Evolutionary conservation across 2,888 invertebrate species (phyloP).

Genomic region (Dinocampus coccinellae): DNA sequence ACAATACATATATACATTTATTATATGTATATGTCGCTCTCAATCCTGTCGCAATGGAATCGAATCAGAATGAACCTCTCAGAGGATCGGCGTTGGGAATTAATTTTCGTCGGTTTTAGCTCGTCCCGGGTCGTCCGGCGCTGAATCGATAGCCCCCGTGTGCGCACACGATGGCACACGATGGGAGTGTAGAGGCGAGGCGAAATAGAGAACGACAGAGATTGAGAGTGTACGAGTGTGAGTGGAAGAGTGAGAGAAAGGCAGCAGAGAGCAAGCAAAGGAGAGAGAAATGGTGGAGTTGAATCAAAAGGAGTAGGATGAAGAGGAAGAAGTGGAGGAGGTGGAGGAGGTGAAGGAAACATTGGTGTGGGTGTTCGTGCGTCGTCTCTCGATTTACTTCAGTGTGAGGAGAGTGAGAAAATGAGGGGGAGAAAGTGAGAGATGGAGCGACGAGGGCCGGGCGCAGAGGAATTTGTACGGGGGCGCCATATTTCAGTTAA

Average conservation of each 20-base stretch:
- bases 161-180: conserved; percentile 3
- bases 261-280: conserved; percentile 24
- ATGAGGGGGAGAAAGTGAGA: conserved; percentile 24
- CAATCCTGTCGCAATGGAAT: conserved; percentile 24
- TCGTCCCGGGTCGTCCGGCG: conserved; percentile 30
- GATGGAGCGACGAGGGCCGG: conserved; percentile 27
- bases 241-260: conserved; percentile 21
- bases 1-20: background rate
- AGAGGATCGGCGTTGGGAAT: conserved; percentile 31
- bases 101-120: conserved; percentile 30
- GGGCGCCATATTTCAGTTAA: conserved; percentile 69
- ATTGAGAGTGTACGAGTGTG: too few species aligned
- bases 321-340: background rate
- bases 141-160: conserved; percentile 32
- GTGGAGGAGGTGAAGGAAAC: conserved; percentile 6
- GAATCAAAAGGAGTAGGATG: background rate
- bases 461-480: conserved; percentile 63
- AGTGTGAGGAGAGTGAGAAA: conserved; percentile 37
- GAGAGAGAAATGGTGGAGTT: conserved; percentile 19
- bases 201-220: too few species aligned
- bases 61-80: conserved; percentile 32
- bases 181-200: background rate
- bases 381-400: conserved; percentile 43
- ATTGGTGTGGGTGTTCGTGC: background rate
- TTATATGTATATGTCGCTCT: background rate